Percentiles rank a stretch among this genome's conserved stretches.
These are phyloP conservation scores for Caranx ignobilis DNA, from an alignment of 2,113 vertebrate species.

Conservation along the genomic window DNA sequence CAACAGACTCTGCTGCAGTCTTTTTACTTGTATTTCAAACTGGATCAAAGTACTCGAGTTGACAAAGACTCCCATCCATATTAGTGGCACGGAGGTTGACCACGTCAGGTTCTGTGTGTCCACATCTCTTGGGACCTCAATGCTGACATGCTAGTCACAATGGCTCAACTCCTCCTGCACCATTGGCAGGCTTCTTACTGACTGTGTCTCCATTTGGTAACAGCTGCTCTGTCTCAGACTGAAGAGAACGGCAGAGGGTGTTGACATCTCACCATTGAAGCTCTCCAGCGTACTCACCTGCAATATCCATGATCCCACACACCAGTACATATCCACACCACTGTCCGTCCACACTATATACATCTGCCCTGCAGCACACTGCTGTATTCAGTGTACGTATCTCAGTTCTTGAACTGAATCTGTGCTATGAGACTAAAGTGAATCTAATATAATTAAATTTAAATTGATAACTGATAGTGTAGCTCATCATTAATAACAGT, in stretches of 20 bases:
- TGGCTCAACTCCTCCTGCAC: background rate
- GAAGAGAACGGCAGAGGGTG: background rate
- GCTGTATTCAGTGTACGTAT: no score
- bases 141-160: background rate
- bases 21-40: constrained; percentile 30
- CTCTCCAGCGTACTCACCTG: background rate
- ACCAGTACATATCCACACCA: background rate
- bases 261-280: background rate
- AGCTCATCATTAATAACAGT: constrained; percentile 2
- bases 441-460: background rate
- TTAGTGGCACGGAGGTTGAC: background rate
- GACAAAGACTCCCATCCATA: background rate
- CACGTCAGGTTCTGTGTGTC: background rate
- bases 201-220: no score
- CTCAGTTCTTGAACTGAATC: background rate
- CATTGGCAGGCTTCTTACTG: no score
- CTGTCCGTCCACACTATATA: background rate
- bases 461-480: background rate
- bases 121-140: background rate
- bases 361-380: background rate
- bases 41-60: background rate
- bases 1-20: constrained; percentile 1
- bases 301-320: background rate
- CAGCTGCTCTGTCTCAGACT: no score
- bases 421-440: background rate